Evolutionary conservation across 2,888 invertebrate species (phyloP).

Genomic region (Diogma glabrata): DNA sequence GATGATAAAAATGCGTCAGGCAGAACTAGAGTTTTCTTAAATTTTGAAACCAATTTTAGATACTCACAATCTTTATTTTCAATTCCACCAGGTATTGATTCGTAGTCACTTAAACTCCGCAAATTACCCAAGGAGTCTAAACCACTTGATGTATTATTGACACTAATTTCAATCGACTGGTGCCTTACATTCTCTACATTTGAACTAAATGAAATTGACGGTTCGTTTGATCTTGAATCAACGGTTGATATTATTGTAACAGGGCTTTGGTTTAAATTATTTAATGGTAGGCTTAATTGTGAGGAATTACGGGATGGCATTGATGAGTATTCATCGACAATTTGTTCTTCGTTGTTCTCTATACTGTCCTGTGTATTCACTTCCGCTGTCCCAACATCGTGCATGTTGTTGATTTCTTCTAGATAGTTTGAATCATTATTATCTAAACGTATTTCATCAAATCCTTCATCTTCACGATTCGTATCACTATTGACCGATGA

Average conservation of each 20-base stretch:
- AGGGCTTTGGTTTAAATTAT: slow-evolving; percentile 5
- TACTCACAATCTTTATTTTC: slow-evolving; percentile 36
- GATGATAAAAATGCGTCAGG: slow-evolving; percentile 34
- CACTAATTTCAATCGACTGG: too few species aligned
- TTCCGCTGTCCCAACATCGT: neutral
- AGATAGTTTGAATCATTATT: slow-evolving; percentile 11
- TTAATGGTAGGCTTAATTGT: slow-evolving; percentile 4
- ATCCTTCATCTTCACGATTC: slow-evolving; percentile 1
- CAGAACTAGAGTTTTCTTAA: slow-evolving; percentile 32
- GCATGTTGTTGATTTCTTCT: neutral
- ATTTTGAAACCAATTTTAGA: slow-evolving; percentile 32
- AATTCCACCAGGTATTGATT: slow-evolving; percentile 25
- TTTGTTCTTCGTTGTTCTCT: slow-evolving; percentile 7
- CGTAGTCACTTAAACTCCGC: slow-evolving; percentile 19
- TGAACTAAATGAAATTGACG: neutral
- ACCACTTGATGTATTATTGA: neutral
- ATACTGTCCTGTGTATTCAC: neutral
- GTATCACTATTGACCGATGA: neutral
- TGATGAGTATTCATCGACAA: neutral
- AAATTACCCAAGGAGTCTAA: slow-evolving; percentile 21
- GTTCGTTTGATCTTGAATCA: neutral
- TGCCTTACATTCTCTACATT: too few species aligned
- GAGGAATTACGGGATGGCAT: slow-evolving; percentile 1
- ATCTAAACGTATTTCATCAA: slow-evolving; percentile 3
- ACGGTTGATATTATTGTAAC: neutral